Evolutionary conservation across 2,888 invertebrate species (phyloP).

Genomic region (Quadroppia sp.): DNA sequence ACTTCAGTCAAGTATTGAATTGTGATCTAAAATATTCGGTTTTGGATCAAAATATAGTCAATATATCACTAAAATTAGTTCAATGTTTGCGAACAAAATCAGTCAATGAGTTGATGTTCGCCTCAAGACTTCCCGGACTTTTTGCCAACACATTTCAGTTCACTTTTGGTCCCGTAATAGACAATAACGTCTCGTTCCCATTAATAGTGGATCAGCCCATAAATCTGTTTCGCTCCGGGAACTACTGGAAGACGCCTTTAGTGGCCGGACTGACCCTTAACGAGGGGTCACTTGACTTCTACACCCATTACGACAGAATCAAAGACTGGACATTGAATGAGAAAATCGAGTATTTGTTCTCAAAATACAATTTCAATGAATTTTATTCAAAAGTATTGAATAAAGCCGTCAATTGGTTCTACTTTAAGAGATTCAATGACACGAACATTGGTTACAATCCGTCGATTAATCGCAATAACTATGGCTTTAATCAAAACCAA

Average conservation of each 20-base stretch:
- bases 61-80: constrained; percentile 6
- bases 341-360: neutral
- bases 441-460: neutral
- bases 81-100: constrained; percentile 41
- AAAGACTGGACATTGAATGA: neutral
- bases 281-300: constrained; percentile 43
- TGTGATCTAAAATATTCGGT: constrained; percentile 9
- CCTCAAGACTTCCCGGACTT: constrained; percentile 26
- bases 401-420: constrained; percentile 17
- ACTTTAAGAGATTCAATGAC: constrained; percentile 24
- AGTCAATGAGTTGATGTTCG: constrained; percentile 26
- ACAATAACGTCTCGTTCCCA: constrained; percentile 36
- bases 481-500: neutral
- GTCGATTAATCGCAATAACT: neutral
- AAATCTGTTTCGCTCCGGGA: constrained; percentile 34
- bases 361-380: constrained; percentile 16
- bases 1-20: constrained; percentile 34
- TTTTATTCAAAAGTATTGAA: constrained; percentile 10
- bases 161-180: constrained; percentile 43
- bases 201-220: constrained; percentile 39
- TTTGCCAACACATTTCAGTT: constrained; percentile 32
- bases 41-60: neutral
- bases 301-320: constrained; percentile 35
- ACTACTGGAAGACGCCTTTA: constrained; percentile 36
- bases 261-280: constrained; percentile 15